Evolutionary conservation across 2,888 invertebrate genomes (phyloP), one percentile per base, ranked within the genome.

Genomic region (Podotricha telesiphe): DNA sequence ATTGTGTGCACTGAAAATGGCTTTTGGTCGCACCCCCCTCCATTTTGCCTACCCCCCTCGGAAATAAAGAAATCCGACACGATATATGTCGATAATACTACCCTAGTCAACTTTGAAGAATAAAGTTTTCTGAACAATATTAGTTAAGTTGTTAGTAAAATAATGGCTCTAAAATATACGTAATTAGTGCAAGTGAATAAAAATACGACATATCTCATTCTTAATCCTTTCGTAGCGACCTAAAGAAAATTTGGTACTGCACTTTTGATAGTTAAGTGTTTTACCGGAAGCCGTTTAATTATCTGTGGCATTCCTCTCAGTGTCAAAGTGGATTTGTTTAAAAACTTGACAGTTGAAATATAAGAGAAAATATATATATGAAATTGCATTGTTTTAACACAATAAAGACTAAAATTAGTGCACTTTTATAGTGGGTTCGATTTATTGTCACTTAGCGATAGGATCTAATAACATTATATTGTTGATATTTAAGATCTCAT

Each of bases 1-100:
- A 96, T 97, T 76, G 96, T 97, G 56, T 98, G 98, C 89, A 97
- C 96, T 7, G 97, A 97, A 85, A 96, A 95, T 72, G 97, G 97
- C 58, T 96, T 95, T 82, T 98, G 97, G 98, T 97, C 97, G 1
- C 96, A 97, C 85, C 96, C 96, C 22, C 95, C 97, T 13, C 98
- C 98, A 59, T 95, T 96, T 83, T 98, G 98, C 94, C 78, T 91
- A 1, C 85, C 82, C 0, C 89, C 88, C 0, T 84, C 88, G 0
- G 85, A 88, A 47, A 80, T 86, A 13, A 78, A 80, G 8, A 87
- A 86, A 71, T 72, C 87, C 0, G 91, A 91, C 65, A 91, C 90
- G 0, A 91, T 92, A 47, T 87, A 82, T 55, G 79, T 90, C 53
- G 92, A 89, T 62, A 93, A 92, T 56, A 88, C 89, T 0, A 91